phyloP scores from a whole-genome alignment of 2,113 vertebrate genomes.

The Otis tarda region DNA sequence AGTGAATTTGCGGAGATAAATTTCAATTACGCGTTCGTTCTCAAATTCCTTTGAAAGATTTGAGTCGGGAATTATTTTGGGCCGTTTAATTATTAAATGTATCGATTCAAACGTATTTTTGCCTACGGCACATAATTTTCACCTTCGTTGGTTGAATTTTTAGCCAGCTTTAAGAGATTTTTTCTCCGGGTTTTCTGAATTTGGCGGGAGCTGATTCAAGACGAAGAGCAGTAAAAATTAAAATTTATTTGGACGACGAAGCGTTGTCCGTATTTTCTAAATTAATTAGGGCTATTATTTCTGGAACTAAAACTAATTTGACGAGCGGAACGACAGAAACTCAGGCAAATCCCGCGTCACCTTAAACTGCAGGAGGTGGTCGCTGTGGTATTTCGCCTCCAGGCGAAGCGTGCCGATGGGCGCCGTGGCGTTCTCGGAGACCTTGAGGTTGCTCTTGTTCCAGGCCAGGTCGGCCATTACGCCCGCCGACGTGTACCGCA shows the following conservation, averaged over 20 bases:
- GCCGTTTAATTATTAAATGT: not conserved
- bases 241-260: not conserved
- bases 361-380: slow-evolving; percentile 87
- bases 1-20: too few species aligned
- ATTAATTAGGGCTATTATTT: too few species aligned
- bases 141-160: not conserved
- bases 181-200: not conserved
- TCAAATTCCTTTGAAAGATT: not conserved
- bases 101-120: not conserved
- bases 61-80: not conserved
- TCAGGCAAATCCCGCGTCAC: slow-evolving; percentile 45
- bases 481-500: not conserved
- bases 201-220: too few species aligned
- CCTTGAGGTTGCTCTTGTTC: not conserved
- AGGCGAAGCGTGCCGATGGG: slow-evolving; percentile 78
- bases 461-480: slow-evolving; percentile 69
- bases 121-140: accelerated
- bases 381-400: slow-evolving; percentile 80
- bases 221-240: not conserved
- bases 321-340: not conserved
- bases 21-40: too few species aligned
- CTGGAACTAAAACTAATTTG: not conserved
- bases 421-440: not conserved
- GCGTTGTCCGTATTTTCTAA: too few species aligned
- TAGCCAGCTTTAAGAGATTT: not conserved